phyloP scores from a whole-genome alignment of 2,888 invertebrate species.

The Eupithecia exiguata region DNA sequence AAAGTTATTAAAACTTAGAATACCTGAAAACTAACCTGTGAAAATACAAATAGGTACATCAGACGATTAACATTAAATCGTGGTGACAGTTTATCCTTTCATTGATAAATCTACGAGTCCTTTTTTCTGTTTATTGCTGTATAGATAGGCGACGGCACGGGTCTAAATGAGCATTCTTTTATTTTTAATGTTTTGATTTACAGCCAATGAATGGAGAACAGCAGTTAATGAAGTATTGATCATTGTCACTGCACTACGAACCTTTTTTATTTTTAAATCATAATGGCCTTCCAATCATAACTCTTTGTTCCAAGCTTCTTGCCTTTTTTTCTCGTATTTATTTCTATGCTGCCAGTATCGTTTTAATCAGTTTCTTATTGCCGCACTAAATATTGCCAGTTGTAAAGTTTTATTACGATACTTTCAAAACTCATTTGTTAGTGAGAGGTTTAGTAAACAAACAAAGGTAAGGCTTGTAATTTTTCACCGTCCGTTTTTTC shows the following conservation, averaged over 20 bases:
- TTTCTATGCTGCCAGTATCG: constrained; percentile 36
- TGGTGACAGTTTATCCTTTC: neutral
- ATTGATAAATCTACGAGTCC: neutral
- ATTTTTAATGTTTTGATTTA: constrained; percentile 75
- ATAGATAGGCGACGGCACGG: constrained; percentile 59
- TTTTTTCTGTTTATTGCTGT: constrained; percentile 27
- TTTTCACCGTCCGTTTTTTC: constrained; percentile 71
- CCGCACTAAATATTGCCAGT: constrained; percentile 40
- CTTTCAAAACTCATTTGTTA: constrained; percentile 42
- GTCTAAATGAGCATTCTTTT: constrained; percentile 70
- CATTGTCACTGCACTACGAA: constrained; percentile 65
- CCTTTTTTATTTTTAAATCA: constrained; percentile 48
- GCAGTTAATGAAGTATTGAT: constrained; percentile 74
- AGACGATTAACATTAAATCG: neutral
- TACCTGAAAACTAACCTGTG: neutral
- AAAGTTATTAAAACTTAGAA: neutral
- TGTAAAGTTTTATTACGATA: constrained; percentile 38
- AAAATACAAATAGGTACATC: neutral
- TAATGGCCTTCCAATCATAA: constrained; percentile 55
- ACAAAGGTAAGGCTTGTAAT: constrained; percentile 58
- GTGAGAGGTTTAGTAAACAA: constrained; percentile 44
- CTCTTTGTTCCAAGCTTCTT: constrained; percentile 53
- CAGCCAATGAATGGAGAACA: constrained; percentile 72
- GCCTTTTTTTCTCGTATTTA: constrained; percentile 26
- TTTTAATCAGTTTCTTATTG: constrained; percentile 40